Percentiles rank a stretch among this genome's conserved stretches.
phyloP scores from a whole-genome alignment of 2,888 invertebrate genomes.

The Gerris lacustris region DNA sequence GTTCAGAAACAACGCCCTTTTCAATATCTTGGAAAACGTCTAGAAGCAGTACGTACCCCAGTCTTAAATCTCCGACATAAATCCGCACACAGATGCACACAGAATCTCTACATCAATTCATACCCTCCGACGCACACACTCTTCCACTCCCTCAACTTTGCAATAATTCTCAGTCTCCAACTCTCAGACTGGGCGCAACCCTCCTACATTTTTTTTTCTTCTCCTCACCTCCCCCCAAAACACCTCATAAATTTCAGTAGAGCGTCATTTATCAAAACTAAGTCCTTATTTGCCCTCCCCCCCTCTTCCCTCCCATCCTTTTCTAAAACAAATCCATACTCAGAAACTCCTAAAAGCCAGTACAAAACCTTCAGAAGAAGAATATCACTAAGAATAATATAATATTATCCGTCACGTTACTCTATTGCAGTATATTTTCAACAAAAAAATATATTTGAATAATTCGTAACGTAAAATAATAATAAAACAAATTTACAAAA shows the following conservation, averaged over 20 bases:
- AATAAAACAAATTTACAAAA: too few relatives aligned
- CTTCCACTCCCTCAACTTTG: not conserved
- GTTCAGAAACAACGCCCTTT: not conserved
- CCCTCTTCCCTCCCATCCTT: not conserved
- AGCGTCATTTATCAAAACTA: conserved; percentile 3
- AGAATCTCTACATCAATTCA: not conserved
- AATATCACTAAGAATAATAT: too few relatives aligned
- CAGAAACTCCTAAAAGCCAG: too few relatives aligned
- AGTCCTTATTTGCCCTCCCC: not conserved
- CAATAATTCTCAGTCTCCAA: not conserved
- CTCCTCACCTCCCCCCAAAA: not conserved
- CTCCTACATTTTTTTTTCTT: not conserved
- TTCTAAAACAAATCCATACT: not conserved
- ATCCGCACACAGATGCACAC: conserved; percentile 5
- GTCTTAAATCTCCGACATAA: not conserved
- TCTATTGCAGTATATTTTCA: too few relatives aligned
- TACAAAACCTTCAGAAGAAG: too few relatives aligned
- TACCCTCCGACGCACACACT: not conserved
- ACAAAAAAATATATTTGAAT: too few relatives aligned
- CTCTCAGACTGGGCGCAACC: not conserved
- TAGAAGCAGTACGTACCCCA: too few relatives aligned
- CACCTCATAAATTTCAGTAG: conserved; percentile 1
- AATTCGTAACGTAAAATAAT: too few relatives aligned
- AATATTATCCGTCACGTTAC: too few relatives aligned
- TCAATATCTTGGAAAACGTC: too few relatives aligned